phyloP scores from a whole-genome alignment of 2,888 invertebrate species.

The Rhagium mordax region DNA sequence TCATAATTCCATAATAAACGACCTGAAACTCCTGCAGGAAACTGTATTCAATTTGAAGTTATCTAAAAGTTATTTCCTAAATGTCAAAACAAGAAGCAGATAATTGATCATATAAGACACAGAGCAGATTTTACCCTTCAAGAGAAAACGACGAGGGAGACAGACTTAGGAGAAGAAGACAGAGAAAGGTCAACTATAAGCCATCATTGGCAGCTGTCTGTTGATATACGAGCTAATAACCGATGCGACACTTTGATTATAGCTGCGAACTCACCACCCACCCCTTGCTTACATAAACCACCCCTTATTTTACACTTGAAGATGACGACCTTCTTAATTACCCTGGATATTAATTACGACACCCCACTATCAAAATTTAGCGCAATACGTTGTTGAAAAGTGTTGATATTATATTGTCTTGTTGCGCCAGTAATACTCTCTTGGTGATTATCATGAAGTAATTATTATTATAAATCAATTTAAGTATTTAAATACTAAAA shows the following conservation, averaged over 20 bases:
- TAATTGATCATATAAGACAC: conserved; percentile 68
- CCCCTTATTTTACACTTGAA: conserved; percentile 41
- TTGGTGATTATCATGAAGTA: neutral
- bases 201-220: conserved; percentile 71
- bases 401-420: too few species aligned
- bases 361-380: conserved; percentile 36
- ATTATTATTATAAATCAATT: too few species aligned
- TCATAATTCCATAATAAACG: conserved; percentile 36
- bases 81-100: conserved; percentile 70
- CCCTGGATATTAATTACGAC: conserved; percentile 44
- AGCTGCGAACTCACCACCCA: conserved; percentile 39
- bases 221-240: conserved; percentile 72
- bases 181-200: conserved; percentile 62
- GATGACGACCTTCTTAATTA: conserved; percentile 50
- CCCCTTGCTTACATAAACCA: conserved; percentile 39
- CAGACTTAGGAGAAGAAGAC: conserved; percentile 39
- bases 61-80: conserved; percentile 68
- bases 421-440: too few species aligned
- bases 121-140: conserved; percentile 38
- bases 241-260: conserved; percentile 66
- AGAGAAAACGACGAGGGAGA: conserved; percentile 34
- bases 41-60: conserved; percentile 48
- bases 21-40: conserved; percentile 28
- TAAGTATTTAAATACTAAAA: too few species aligned
- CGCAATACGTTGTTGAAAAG: too few species aligned